Evolutionary conservation across 2,797 vertebrate genomes (phyloP).

Genomic region (Lepilemur ruficaudatus): DNA sequence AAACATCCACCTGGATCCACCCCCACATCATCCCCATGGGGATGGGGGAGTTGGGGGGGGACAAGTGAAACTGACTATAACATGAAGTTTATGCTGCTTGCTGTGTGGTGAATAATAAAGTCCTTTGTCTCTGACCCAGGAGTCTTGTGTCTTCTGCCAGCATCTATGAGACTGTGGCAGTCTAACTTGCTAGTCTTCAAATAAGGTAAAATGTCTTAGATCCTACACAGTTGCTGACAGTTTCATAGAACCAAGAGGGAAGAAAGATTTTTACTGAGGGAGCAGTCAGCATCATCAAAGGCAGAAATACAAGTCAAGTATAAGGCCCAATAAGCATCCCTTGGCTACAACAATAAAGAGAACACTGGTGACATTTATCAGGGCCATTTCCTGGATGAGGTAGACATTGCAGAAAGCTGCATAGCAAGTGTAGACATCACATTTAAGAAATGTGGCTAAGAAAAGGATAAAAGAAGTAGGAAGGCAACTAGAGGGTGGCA

Average conservation of each 20-base stretch:
- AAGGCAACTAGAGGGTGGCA: neutral
- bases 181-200: neutral
- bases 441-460: neutral
- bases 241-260: neutral
- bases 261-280: neutral
- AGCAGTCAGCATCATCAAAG: neutral
- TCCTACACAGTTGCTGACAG: neutral
- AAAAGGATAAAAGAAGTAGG: neutral
- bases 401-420: neutral
- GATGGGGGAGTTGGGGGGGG: rapidly evolving
- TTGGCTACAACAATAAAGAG: neutral
- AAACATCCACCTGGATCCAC: neutral
- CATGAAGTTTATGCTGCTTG: neutral
- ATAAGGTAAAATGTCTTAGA: neutral
- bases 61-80: neutral
- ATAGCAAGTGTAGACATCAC: neutral
- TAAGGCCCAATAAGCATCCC: neutral
- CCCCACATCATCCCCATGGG: neutral
- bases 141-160: neutral
- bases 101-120: neutral
- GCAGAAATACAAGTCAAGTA: neutral
- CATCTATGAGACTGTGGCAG: neutral
- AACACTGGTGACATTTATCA: neutral
- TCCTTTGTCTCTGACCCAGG: neutral
- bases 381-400: neutral